phyloP scores from a whole-genome alignment of 2,888 invertebrate species.

The Eilema caniola region DNA sequence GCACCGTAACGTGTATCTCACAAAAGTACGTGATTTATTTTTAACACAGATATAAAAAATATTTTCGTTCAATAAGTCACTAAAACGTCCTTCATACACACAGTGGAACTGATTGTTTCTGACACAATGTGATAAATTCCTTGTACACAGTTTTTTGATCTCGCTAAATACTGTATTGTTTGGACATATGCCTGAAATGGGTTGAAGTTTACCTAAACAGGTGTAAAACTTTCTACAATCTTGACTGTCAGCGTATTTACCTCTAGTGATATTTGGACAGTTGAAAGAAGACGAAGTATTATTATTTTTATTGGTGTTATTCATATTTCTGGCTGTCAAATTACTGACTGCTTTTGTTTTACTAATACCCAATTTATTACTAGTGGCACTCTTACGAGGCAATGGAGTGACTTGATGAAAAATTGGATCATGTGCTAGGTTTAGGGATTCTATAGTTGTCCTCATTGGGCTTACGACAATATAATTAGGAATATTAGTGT shows the following conservation, averaged over 20 bases:
- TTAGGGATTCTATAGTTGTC: background rate
- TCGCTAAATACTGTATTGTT: constrained; percentile 78
- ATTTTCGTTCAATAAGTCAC: constrained; percentile 69
- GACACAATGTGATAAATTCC: constrained; percentile 79
- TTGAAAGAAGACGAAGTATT: constrained; percentile 39
- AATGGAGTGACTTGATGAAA: constrained; percentile 1
- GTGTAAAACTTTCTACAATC: constrained; percentile 85
- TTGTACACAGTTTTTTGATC: constrained; percentile 78
- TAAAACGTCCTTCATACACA: constrained; percentile 73
- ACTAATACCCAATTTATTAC: background rate
- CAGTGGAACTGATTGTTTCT: constrained; percentile 83
- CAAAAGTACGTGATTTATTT: constrained; percentile 56
- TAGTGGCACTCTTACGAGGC: background rate
- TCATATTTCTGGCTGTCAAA: constrained; percentile 1
- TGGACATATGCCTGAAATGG: constrained; percentile 72
- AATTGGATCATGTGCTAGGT: background rate
- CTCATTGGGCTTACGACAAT: background rate
- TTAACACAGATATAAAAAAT: constrained; percentile 79
- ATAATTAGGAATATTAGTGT: background rate
- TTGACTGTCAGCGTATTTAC: constrained; percentile 77
- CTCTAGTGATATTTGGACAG: constrained; percentile 66
- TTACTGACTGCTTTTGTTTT: background rate
- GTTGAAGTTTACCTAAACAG: constrained; percentile 71
- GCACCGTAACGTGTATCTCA: constrained; percentile 76
- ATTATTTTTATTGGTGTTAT: background rate